Conservation (phyloP, 2,113 vertebrate species). For the Spilogale gracilis region DNA sequence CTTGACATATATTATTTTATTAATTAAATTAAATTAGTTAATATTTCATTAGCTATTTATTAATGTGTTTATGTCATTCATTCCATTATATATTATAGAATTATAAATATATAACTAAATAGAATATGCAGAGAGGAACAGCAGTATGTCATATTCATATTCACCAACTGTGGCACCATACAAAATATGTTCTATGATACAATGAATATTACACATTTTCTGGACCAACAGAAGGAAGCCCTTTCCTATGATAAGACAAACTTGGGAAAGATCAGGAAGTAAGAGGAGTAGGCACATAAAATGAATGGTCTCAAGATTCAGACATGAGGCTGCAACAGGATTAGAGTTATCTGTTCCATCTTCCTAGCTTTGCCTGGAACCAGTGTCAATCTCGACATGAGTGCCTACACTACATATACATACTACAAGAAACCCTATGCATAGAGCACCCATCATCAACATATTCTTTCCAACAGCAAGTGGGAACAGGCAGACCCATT, state of each 20-base stretch:
- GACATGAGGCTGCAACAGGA: neutral
- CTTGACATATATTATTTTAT: neutral
- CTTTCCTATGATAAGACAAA: neutral
- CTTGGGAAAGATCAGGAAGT: neutral
- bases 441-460: neutral
- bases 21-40: neutral
- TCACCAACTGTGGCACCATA: neutral
- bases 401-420: neutral
- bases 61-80: neutral
- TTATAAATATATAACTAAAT: neutral
- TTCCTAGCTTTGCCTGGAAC: neutral
- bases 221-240: neutral
- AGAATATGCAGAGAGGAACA: neutral
- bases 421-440: neutral
- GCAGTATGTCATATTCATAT: neutral
- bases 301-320: neutral
- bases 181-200: neutral
- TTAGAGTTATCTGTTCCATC: neutral
- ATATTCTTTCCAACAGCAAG: neutral
- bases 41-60: neutral
- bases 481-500: neutral
- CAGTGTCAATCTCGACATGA: no score
- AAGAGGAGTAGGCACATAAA: neutral
- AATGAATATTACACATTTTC: neutral
- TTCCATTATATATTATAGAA: neutral